Conservation (phyloP, 1,140 invertebrate genomes). For the Mizuhopecten yessoensis region DNA sequence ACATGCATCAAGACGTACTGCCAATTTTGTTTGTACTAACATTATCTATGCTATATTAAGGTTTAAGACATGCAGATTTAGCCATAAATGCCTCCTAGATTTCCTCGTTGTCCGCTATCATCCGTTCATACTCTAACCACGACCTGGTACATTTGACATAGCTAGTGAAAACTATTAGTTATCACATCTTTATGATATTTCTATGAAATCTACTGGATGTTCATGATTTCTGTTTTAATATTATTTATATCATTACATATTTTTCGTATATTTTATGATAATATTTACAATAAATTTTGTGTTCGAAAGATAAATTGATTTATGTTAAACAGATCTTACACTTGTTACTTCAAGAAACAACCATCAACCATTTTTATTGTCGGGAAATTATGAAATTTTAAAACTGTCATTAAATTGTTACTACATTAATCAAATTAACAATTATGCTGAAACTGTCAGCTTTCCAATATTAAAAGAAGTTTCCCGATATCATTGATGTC, state of each 20-base stretch:
- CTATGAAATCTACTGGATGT: not conserved
- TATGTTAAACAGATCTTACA: not conserved
- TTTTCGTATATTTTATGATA: not conserved
- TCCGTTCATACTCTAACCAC: not conserved
- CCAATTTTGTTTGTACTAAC: not conserved
- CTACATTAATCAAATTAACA: not conserved
- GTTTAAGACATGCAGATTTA: conserved; percentile 24
- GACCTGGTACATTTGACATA: not conserved
- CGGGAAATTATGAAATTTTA: not conserved
- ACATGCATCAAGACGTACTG: not conserved
- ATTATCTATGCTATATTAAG: not conserved
- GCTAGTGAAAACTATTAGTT: not conserved
- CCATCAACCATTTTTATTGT: not conserved
- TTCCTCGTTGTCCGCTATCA: not conserved
- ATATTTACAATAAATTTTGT: no score
- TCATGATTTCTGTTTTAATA: not conserved
- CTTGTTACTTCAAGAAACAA: not conserved
- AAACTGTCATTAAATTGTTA: not conserved
- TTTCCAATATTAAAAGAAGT: not conserved
- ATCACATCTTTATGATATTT: not conserved
- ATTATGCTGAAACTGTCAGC: not conserved
- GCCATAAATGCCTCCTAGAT: not conserved
- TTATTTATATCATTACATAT: not conserved
- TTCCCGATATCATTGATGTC: not conserved
- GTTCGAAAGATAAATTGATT: not conserved